Evolutionary conservation across 2,888 invertebrate genomes (phyloP), one percentile per base, ranked within the genome.

Genomic region (Anoncus sp.): DNA sequence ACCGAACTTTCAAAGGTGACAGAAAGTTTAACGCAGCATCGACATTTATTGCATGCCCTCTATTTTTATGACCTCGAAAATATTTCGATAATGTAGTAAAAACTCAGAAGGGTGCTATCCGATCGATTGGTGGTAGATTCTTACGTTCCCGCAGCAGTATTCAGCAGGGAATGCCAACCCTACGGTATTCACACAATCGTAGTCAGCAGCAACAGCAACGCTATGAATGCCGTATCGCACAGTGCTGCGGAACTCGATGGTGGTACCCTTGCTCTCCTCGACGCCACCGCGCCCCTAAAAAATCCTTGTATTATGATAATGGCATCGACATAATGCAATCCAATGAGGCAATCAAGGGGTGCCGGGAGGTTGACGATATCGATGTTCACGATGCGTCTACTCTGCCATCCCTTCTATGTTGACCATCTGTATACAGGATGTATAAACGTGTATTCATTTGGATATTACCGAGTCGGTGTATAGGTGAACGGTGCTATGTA

Each of bases 221-320:
- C 74, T 63, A 70, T 63, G 67, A 75, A 47, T 14, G 60, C 62
- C 63, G 63, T 65, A 55, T 69, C 57, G 45, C 38, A 60, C 45
- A 69, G 66, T 45, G 72, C 53, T 69, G 60, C 76, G 72, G 72
- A 57, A 59, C 74, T 53, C 69, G 47, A 59, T 57, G 72, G 74
- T 51, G 83, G 75, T 66, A 71, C 71, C 79, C 82, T 83, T 83
- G 84, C 72, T 35, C 57, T 57, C 24, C 84, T 86, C 83, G 84
- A 83, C 74, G 84, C 81, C 73, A 84, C 76, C 79, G 82, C 70
- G 84, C 75, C 79, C 83, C 83, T 87, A 85, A 88, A 91, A 91
- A 91, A 88, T 88, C 84, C 85, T 81, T 89, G 89, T 91, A 91
- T 91, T 90, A 91, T 91, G 90, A 91, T 91, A 91, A 90, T 90